phyloP scores from a whole-genome alignment of 2,113 vertebrate species.

The Psettodes erumei region DNA sequence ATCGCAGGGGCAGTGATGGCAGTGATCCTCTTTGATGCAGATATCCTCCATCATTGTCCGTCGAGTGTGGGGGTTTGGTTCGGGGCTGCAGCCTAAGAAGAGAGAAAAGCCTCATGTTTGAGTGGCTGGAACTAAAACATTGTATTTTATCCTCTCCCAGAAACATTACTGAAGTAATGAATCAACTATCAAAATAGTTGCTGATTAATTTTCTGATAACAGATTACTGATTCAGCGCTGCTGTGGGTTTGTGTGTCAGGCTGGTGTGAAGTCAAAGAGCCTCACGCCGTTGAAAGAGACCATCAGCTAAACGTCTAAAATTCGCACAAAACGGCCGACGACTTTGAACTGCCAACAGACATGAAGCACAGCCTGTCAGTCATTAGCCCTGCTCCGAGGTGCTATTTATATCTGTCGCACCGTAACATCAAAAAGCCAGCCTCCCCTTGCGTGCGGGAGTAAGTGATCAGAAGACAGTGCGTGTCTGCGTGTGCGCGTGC shows the following conservation, averaged over 20 bases:
- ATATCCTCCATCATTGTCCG: background rate
- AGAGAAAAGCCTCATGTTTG: background rate
- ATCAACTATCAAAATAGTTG: background rate
- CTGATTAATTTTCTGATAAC: background rate
- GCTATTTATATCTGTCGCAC: constrained; percentile 34
- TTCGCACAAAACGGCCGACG: constrained; percentile 2
- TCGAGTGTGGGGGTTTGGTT: background rate
- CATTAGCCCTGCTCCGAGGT: background rate
- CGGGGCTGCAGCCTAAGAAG: background rate
- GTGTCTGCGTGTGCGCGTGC: constrained; percentile 10
- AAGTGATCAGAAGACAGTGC: constrained; percentile 47
- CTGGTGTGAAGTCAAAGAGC: background rate
- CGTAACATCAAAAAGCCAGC: constrained; percentile 47
- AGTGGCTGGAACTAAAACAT: background rate
- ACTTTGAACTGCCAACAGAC: constrained; percentile 31
- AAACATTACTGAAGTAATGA: background rate
- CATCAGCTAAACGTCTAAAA: constrained; percentile 9
- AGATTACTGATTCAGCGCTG: background rate
- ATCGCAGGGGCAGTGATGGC: too few species aligned
- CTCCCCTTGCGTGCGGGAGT: constrained; percentile 2
- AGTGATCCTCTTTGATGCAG: too few species aligned
- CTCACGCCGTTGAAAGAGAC: background rate
- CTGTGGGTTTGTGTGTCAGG: background rate
- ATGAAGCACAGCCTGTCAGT: constrained; percentile 13
- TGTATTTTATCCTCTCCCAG: too few species aligned